Base-by-base conservation (phyloP, 2,113 vertebrate genomes). In the Lonchura striata region DNA sequence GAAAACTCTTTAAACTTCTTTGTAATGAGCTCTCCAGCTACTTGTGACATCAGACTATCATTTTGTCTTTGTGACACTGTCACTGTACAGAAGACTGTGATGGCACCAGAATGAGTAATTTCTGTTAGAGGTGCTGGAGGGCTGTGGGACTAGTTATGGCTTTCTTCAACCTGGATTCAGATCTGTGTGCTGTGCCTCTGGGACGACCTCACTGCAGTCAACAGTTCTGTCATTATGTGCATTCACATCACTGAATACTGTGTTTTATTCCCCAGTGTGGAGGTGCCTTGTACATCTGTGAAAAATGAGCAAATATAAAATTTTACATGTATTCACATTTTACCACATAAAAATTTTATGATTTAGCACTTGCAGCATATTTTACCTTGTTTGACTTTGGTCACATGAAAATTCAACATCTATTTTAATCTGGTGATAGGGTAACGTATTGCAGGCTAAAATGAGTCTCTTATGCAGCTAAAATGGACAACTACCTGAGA, bases 351-450 rank as follows among this genome's bases (percentile, higher is more conserved):
- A 83, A 92, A 70, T 74, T 90, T 95, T 77, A 90, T 83, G 75
- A 83, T 39, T 86, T 77, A 61, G 42, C 23, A 69, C 63, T 96
- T 90, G 42, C 15, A 50, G 14, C 25, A n/a, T 18, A 57, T 92
- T 93, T 96, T 30, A 92, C 59, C 66, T 82, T 88, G 79, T 94
- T 65, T 95, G 88, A 93, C 88, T 90, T 83, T 63, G 39, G 16
- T 39, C 60, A 24, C 3, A 25, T 82, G 39, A 81, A 86, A 94
- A 88, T 70, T 70, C 69, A 81, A 69, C 79, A 80, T 57, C 50
- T 77, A 9, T 72, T 92, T 88, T 69, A 80, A 65, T 69, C 31
- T 80, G 18, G 13, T 66, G 71, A 42, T 53, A 60, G 7, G 19
- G 6, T 50, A 72, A 61, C 9, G 1, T 27, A 53, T 65, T 92